Evolutionary conservation across 2,888 invertebrate genomes (phyloP), one percentile per base, ranked within the genome.

Genomic region (Polydrusus cervinus): DNA sequence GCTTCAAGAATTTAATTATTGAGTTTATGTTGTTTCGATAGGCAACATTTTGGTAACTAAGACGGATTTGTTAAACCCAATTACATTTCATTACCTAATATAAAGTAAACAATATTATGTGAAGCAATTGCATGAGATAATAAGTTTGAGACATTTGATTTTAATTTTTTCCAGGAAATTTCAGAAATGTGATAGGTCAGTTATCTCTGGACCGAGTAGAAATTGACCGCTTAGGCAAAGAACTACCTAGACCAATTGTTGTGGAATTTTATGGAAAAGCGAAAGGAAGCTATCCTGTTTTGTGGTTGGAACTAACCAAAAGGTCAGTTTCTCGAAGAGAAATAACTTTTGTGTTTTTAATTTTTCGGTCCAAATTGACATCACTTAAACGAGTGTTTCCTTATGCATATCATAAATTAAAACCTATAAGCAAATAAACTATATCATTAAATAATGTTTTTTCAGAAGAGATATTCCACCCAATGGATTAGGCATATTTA

Each of bases 231-330:
- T 90, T 92, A 51, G 91, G 90, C 71, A 88, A 90, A 45, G 92
- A 93, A 83, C 89, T 91, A 82, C 89, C 92, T 0, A 89, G 93
- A 76, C 92, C 92, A 34, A 89, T 96, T 40, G 91, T 94, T 68
- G 91, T 96, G 0, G 96, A 96, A 83, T 94, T 95, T 81, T 89
- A 95, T 77, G 92, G 94, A 47, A 91, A 91, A 69, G 95, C 95
- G 82, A 89, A 91, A 66, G 94, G 93, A 20, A 90, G 92, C 9
- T 96, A 95, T 85, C 90, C 91, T 60, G 90, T 96, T 60, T 92
- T 93, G 75, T 96, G 96, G 96, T 89, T 96, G 85, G 96, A 96
- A 87, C 90, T 96, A 83, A 91, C 93, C 76, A 92, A 91, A 84
- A 89, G 90, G 91, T 91, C 83, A 82, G 77, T 80, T 64, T 40